phyloP scores from a whole-genome alignment of 2,797 vertebrate species.

The Hyperoplus immaculatus region DNA sequence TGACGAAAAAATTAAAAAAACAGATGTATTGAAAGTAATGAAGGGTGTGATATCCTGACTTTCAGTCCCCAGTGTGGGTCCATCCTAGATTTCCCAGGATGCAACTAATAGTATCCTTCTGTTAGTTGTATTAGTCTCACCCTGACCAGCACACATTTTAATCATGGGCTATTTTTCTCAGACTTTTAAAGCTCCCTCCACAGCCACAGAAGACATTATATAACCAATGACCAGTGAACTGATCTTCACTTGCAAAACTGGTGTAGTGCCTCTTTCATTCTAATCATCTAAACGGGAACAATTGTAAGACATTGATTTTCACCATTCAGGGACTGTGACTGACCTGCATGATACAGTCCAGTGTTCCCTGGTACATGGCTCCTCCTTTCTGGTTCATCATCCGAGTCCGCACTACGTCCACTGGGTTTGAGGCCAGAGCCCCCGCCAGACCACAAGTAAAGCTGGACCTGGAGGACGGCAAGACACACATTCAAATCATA shows the following conservation, averaged over 20 bases:
- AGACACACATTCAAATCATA: background rate
- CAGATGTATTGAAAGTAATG: background rate
- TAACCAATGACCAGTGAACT: too few relatives aligned
- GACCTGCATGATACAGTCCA: conserved; percentile 92
- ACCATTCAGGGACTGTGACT: conserved; percentile 17
- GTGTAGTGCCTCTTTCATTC: background rate
- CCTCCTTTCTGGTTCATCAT: conserved; percentile 98
- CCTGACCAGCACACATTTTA: background rate
- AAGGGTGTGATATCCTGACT: background rate
- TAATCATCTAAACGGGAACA: background rate
- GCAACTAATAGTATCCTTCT: too few relatives aligned
- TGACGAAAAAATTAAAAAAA: background rate
- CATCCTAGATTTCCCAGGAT: background rate
- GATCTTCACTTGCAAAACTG: background rate
- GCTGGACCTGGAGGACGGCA: conserved; percentile 87
- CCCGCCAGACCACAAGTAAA: conserved; percentile 94
- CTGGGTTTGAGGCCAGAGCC: conserved; percentile 95
- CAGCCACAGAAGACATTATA: background rate
- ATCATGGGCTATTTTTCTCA: background rate
- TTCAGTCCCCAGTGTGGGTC: background rate
- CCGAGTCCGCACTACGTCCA: conserved; percentile 95
- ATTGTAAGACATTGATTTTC: background rate
- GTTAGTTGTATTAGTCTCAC: background rate
- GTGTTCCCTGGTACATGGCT: conserved; percentile 91
- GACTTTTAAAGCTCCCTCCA: background rate